These are phyloP conservation scores for Hyles lineata DNA, from an alignment of 2,888 invertebrate genomes.

Conservation along the genomic window DNA sequence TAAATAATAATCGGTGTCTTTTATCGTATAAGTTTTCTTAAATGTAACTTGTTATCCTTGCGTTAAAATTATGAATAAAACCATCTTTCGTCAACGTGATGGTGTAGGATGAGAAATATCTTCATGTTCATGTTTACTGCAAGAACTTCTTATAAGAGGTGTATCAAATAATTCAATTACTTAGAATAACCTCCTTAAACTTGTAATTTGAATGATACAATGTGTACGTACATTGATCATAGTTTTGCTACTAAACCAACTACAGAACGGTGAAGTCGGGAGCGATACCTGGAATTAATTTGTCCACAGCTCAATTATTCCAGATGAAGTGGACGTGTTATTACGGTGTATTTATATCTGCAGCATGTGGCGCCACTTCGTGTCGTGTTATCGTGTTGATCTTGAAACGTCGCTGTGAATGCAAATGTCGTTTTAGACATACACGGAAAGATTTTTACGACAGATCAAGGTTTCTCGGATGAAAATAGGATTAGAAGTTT, in stretches of 20 bases:
- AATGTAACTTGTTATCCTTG: too few relatives aligned
- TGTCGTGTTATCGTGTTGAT: constrained; percentile 40
- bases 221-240: too few relatives aligned
- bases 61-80: too few relatives aligned
- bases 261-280: constrained; percentile 13
- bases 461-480: constrained; percentile 31
- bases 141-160: too few relatives aligned
- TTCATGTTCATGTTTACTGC: too few relatives aligned
- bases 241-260: background rate
- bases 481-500: constrained; percentile 1
- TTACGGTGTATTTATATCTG: constrained; percentile 47
- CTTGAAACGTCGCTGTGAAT: constrained; percentile 42
- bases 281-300: constrained; percentile 29
- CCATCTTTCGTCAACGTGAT: too few relatives aligned
- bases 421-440: constrained; percentile 33
- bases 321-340: constrained; percentile 45
- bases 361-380: constrained; percentile 45
- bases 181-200: too few relatives aligned
- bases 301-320: constrained; percentile 47
- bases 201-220: too few relatives aligned
- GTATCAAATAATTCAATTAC: too few relatives aligned
- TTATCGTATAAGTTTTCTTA: too few relatives aligned
- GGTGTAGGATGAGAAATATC: too few relatives aligned
- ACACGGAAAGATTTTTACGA: constrained; percentile 31
- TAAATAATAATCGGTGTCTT: too few relatives aligned